Percentiles rank a stretch among this genome's conserved stretches.
Evolutionary conservation across 2,797 vertebrate species (phyloP).

Genomic region (Leptatherina wallacei): DNA sequence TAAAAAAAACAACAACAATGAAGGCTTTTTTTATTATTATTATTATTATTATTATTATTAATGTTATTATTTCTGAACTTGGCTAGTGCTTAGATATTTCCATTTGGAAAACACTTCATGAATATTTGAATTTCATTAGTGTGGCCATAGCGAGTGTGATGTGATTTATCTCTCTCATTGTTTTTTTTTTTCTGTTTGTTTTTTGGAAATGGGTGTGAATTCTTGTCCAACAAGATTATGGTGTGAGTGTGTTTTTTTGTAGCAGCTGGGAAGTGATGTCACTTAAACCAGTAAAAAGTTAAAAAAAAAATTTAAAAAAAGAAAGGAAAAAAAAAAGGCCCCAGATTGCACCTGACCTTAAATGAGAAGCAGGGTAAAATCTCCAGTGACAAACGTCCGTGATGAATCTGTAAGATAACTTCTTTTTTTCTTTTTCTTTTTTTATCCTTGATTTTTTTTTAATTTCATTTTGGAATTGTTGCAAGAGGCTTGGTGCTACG

Average conservation of each 20-base stretch:
- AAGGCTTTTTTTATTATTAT: slow-evolving; percentile 93
- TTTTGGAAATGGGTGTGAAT: slow-evolving; percentile 67
- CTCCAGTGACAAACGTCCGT: slow-evolving; percentile 57
- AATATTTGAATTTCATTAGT: slow-evolving; percentile 93
- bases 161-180: slow-evolving; percentile 78
- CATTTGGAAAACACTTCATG: slow-evolving; percentile 92
- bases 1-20: slow-evolving; percentile 93
- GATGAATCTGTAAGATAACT: slow-evolving; percentile 36
- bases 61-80: slow-evolving; percentile 76
- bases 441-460: too few relatives aligned
- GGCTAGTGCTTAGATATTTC: slow-evolving; percentile 93
- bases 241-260: slow-evolving; percentile 72
- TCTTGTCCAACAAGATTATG: slow-evolving; percentile 75
- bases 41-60: slow-evolving; percentile 29
- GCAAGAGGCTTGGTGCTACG: slow-evolving; percentile 46
- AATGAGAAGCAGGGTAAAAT: slow-evolving; percentile 69
- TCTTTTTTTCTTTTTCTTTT: background rate
- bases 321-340: slow-evolving; percentile 12
- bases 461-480: slow-evolving; percentile 26
- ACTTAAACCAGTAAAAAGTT: slow-evolving; percentile 60
- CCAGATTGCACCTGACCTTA: slow-evolving; percentile 74
- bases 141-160: slow-evolving; percentile 90
- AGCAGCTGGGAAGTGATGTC: slow-evolving; percentile 73
- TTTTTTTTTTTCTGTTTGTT: slow-evolving; percentile 14
- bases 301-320: background rate